Conservation (phyloP, 2,888 invertebrate genomes). For the Drosophila anceps region DNA sequence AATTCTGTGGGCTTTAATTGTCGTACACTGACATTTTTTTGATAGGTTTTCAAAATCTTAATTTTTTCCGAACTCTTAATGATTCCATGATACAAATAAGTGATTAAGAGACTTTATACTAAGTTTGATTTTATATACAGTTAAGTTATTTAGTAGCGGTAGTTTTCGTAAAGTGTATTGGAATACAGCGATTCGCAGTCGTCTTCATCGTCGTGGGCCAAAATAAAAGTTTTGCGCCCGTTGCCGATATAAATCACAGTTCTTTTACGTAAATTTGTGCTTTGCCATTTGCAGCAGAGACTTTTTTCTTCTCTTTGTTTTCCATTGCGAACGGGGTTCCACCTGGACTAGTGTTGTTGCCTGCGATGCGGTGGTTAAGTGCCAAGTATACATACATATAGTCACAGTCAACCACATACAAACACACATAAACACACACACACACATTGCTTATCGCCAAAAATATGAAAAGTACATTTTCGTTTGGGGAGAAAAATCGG, state of each 20-base stretch:
- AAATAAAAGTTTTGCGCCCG: constrained; percentile 81
- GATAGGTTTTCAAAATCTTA: background rate
- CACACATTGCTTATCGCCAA: constrained; percentile 62
- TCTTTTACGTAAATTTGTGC: constrained; percentile 85
- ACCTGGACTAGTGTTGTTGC: constrained; percentile 57
- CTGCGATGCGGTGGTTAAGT: constrained; percentile 60
- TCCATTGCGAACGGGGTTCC: constrained; percentile 36
- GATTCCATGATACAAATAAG: background rate
- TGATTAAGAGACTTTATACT: no score
- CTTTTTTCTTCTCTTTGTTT: constrained; percentile 43
- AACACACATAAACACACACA: constrained; percentile 13
- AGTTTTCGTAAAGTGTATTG: constrained; percentile 19
- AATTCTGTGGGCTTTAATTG: background rate
- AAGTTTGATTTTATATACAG: no score
- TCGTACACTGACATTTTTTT: no score
- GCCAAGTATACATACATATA: constrained; percentile 48
- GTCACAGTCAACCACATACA: constrained; percentile 11
- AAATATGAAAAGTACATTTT: constrained; percentile 80
- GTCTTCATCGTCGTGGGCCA: constrained; percentile 48
- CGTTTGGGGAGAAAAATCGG: constrained; percentile 36
- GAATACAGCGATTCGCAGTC: constrained; percentile 36
- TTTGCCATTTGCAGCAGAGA: constrained; percentile 78
- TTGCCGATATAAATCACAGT: constrained; percentile 83
- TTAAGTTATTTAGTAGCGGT: background rate
- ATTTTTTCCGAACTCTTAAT: background rate